phyloP scores from a whole-genome alignment of 2,888 invertebrate species.

The Caenorhabditis wallacei region DNA sequence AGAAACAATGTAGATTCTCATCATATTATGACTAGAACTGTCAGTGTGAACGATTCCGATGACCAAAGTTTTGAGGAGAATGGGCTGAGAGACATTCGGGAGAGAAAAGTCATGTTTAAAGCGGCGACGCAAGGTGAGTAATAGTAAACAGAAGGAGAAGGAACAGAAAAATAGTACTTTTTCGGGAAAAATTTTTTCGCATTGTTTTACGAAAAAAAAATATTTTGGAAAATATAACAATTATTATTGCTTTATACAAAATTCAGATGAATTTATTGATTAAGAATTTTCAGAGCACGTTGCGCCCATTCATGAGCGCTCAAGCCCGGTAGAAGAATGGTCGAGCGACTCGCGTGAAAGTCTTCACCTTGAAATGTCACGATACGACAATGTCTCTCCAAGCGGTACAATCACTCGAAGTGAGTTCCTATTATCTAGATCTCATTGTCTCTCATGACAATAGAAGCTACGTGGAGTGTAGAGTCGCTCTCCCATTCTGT shows the following conservation, averaged over 20 bases:
- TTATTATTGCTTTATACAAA: not conserved
- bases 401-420: conserved; percentile 68
- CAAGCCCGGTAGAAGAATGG: conserved; percentile 76
- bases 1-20: not conserved
- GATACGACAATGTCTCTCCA: conserved; percentile 80
- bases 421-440: conserved; percentile 5
- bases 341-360: conserved; percentile 74
- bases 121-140: conserved; percentile 54
- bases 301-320: conserved; percentile 69
- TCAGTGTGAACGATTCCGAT: conserved; percentile 67
- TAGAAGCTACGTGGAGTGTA: not conserved
- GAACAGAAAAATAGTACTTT: too few relatives aligned
- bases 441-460: not conserved
- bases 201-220: too few relatives aligned
- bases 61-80: conserved; percentile 43
- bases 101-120: conserved; percentile 69
- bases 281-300: conserved; percentile 51
- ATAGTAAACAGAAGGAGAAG: not conserved
- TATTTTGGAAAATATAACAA: not conserved
- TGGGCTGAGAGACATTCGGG: conserved; percentile 52
- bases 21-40: conserved; percentile 55
- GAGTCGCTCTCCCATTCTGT: not conserved
- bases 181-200: too few relatives aligned
- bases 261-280: not conserved
- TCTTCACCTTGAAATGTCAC: conserved; percentile 77